phyloP scores from a whole-genome alignment of 2,113 vertebrate genomes.

The Phrynosoma platyrhinos region DNA sequence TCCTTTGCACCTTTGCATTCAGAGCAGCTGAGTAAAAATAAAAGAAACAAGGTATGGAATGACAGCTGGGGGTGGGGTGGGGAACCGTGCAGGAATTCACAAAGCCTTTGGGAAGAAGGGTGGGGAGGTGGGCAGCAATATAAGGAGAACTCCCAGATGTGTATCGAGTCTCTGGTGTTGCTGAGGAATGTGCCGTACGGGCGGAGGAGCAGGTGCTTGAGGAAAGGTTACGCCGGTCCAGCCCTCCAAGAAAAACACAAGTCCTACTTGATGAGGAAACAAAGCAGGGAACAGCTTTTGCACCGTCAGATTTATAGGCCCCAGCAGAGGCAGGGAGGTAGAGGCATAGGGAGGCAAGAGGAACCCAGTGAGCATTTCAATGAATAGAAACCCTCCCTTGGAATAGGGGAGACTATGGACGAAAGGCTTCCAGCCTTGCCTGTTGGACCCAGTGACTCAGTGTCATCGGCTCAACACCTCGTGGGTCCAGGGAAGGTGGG shows the following conservation, averaged over 20 bases:
- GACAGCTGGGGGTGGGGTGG: no score
- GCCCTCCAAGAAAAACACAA: constrained; percentile 74
- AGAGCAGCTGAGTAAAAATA: no score
- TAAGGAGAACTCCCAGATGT: rapidly evolving
- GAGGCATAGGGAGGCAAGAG: not conserved
- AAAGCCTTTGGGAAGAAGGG: not conserved
- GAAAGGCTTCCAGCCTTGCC: no score
- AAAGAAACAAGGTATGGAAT: no score
- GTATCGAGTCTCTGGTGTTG: not conserved
- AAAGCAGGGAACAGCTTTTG: constrained; percentile 55
- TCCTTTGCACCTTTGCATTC: no score
- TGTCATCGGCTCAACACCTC: constrained; percentile 54
- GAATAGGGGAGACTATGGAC: no score
- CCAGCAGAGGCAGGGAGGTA: constrained; percentile 44
- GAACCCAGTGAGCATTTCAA: constrained; percentile 57
- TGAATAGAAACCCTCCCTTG: no score
- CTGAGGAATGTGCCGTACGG: constrained; percentile 58
- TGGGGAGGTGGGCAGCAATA: not conserved
- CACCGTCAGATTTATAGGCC: constrained; percentile 66
- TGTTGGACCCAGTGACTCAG: no score
- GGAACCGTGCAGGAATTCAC: not conserved
- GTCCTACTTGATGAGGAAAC: constrained; percentile 36
- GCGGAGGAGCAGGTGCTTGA: constrained; percentile 68
- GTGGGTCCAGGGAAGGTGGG: not conserved
- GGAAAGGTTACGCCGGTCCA: constrained; percentile 41